Conservation (phyloP, 2,888 invertebrate genomes). For the Chloromyia formosa region DNA sequence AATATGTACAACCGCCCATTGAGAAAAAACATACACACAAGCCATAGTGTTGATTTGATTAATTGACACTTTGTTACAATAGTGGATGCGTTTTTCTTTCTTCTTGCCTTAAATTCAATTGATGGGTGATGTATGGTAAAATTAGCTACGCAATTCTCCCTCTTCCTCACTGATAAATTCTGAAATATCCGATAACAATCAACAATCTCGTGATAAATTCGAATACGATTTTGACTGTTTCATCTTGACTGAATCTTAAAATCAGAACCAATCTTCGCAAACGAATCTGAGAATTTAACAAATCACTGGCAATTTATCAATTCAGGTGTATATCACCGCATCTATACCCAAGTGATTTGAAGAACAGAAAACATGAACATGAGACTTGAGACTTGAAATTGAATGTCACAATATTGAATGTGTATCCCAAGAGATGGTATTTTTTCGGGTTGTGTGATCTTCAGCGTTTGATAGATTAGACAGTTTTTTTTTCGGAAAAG, state of each 20-base stretch:
- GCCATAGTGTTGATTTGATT: neutral
- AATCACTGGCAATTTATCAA: constrained; percentile 48
- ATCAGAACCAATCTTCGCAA: neutral
- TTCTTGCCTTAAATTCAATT: constrained; percentile 1
- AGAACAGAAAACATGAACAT: neutral
- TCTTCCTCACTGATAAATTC: too few relatives aligned
- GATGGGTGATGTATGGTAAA: constrained; percentile 14
- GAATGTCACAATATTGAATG: constrained; percentile 47
- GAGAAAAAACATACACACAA: neutral
- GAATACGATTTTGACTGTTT: neutral
- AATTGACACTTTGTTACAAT: neutral
- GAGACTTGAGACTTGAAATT: too few relatives aligned
- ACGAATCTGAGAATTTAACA: constrained; percentile 33
- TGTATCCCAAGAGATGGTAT: constrained; percentile 7
- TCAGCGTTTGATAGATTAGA: constrained; percentile 16
- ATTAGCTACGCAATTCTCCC: constrained; percentile 18
- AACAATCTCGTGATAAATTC: neutral
- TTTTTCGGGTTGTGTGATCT: neutral
- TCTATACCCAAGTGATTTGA: neutral
- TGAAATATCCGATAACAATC: constrained; percentile 12
- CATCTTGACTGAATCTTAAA: constrained; percentile 13
- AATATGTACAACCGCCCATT: too few relatives aligned
- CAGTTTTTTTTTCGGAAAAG: neutral
- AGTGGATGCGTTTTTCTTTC: neutral
- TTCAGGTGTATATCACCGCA: constrained; percentile 37